Evolutionary conservation across 2,888 invertebrate species (phyloP), one percentile per base, ranked within the genome.

Genomic region (Leucophenga maculata): DNA sequence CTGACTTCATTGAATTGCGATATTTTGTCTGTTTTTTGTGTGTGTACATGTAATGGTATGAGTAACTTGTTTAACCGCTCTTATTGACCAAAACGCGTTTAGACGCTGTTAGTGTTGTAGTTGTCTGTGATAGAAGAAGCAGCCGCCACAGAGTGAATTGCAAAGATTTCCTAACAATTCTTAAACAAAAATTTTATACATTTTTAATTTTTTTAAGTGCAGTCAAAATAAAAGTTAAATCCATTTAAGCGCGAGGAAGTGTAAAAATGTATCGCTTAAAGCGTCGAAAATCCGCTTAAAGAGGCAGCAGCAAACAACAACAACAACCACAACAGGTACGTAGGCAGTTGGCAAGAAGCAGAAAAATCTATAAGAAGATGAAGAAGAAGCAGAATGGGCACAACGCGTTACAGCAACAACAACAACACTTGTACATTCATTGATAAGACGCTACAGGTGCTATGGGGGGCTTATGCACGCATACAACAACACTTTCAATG

Each of bases 341-440:
- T 82, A 75, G 83, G 81, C 81, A 82, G 72, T 79, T 80, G 79
- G 76, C 77, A 78, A 72, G 74, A 79, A 80, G 76, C 65, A 69
- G 70, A 70, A 31, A 60, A 14, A 22, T 55, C 6, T 39, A 9
- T 39, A 39, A 76, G 76, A 71, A 72, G 74, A 71, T 77, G 77
- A 71, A 73, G 69, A 68, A 71, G 54, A 31, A 73, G 66, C 54
- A 72, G 32, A 65, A n/a, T 62, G 68, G 67, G 64, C 50, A 69
- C 31, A 31, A 57, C 62, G 31, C 57, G 54, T 57, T 75, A 73
- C 74, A 72, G 32, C 18, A 32, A 57, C 66, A 69, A 48, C 65
- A 69, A 48, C 26, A 39, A 59, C 69, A 60, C 32, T 4, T 16
- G 18, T 8, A 13, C 50, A 50, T n/a, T 50, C n/a, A 48, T 22